phyloP scores from a whole-genome alignment of 2,113 vertebrate species.

The Eurystomus gularis region DNA sequence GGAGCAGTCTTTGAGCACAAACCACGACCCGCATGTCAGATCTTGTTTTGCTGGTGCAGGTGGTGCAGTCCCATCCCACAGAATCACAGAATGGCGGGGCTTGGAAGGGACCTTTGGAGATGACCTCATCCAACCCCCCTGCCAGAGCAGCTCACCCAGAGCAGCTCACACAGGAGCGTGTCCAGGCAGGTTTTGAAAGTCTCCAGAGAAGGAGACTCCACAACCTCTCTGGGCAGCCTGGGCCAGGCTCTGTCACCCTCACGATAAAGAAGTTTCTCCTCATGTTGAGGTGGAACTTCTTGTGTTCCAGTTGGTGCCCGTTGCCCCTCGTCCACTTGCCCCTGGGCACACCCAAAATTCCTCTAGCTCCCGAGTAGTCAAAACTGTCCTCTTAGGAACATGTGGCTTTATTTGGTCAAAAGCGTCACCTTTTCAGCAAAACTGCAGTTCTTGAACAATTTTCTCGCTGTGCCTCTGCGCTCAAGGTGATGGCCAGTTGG shows the following conservation, averaged over 20 bases:
- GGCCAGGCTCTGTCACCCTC: no score
- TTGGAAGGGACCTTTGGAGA: no score
- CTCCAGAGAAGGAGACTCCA: no score
- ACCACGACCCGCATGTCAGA: fast-evolving
- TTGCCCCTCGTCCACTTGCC: neutral
- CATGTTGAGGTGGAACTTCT: no score
- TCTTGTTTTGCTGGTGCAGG: neutral
- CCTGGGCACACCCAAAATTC: neutral
- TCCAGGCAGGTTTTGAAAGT: no score
- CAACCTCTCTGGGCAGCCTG: no score
- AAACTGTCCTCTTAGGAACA: neutral
- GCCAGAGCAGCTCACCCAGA: no score
- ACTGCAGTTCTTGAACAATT: neutral
- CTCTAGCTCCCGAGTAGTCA: neutral
- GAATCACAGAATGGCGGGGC: no score
- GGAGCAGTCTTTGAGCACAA: neutral
- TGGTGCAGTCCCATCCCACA: neutral
- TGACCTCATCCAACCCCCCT: no score
- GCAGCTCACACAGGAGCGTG: no score
- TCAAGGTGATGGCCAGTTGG: neutral
- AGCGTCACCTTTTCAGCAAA: neutral
- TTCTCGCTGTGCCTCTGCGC: neutral
- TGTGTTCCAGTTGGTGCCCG: no score
- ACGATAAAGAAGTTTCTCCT: no score
- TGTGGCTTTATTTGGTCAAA: neutral